Percentiles rank a stretch among this genome's conserved stretches.
Conservation (phyloP, 2,888 invertebrate species). For the Loripinus fragilis region DNA sequence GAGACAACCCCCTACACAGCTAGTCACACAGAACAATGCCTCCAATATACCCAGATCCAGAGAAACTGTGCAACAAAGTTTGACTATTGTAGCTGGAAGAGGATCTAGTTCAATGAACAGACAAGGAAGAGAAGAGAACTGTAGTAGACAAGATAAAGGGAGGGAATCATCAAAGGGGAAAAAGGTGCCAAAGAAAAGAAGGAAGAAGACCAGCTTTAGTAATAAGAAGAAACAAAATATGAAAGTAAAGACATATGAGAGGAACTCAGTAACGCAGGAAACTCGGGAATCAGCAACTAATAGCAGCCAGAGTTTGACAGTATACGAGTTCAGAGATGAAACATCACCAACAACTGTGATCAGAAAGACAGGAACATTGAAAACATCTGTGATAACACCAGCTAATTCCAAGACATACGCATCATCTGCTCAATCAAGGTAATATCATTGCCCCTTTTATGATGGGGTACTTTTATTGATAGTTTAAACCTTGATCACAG, state of each 20-base stretch:
- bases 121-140: background rate
- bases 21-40: background rate
- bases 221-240: background rate
- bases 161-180: background rate
- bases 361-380: conserved; percentile 1
- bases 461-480: no score
- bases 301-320: background rate
- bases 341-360: conserved; percentile 24
- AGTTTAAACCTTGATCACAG: no score
- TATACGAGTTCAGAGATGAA: conserved; percentile 57
- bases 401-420: background rate
- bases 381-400: background rate
- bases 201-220: background rate
- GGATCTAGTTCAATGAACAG: background rate
- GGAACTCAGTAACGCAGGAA: no score
- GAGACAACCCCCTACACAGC: background rate
- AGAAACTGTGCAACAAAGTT: conserved; percentile 1
- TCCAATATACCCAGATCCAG: background rate
- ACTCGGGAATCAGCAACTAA: background rate
- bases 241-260: background rate
- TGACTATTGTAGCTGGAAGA: background rate
- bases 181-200: background rate
- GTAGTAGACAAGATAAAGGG: background rate
- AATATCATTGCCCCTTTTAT: no score
- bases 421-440: background rate